Evolutionary conservation across 1,140 invertebrate genomes (phyloP), one percentile per base, ranked within the genome.

Genomic region (Diploscapter pachys): DNA sequence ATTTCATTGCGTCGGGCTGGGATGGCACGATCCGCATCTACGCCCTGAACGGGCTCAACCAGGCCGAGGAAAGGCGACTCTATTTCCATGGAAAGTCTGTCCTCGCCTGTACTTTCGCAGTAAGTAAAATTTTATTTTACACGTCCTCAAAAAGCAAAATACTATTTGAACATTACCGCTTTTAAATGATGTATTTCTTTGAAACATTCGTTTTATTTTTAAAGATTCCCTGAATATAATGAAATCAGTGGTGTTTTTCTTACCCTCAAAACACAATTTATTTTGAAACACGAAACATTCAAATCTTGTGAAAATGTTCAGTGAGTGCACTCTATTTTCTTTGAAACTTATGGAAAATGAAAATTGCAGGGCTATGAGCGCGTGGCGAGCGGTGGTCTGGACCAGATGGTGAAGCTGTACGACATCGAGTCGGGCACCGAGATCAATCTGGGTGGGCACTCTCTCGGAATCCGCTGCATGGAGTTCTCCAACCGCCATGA

Each of bases 401-500:
- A 96, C 85, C 92, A 93, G 80, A 91, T 90, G 6, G 88, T 99
- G 13, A 96, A 96, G 86, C 91, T 93, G 86, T 95, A 92, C 87
- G 95, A 98, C 86, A 91, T 97, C 52, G 82, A 82, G 64, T 74
- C 66, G 11, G 79, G 72, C 3, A 69, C 72, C 54, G 83, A 77
- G 79, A 75, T 53, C 8, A 87, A 91, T 49, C 90, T 98, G 76
- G 96, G 96, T 4, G 90, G 89, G 67, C 96, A 99, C 86, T 92
- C 93, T 62, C 91, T 91, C 81, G 90, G 93, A 3, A 93, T 98
- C 65, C 89, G 93, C 77, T 96, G 94, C 88, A 92, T 98, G 52
- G 95, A 98, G 87, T 95, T 92, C 87, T 93, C 92, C 56, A 90
- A 89, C 73, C 93, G 95, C 80, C 91, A 94, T 2, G 95, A 97